Evolutionary conservation across 35 echinoderm and acorn worm species (phyloP).

Genomic region (Lytechinus pictus): DNA sequence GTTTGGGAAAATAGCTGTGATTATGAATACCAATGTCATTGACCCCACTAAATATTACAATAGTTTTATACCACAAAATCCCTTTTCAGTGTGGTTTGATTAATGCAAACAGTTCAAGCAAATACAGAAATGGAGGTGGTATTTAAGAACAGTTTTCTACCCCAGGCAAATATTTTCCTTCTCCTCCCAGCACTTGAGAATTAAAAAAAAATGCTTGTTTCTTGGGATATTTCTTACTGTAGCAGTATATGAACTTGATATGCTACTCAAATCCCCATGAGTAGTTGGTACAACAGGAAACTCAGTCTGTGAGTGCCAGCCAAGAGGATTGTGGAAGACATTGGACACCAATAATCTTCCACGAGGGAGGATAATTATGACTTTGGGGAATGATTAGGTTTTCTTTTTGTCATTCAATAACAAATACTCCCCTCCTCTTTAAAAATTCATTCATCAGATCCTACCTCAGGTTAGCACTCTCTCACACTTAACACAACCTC

Average conservation of each 20-base stretch:
- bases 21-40: neutral
- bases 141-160: neutral
- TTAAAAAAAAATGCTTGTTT: neutral
- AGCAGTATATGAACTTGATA: neutral
- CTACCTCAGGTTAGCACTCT: neutral
- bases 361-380: neutral
- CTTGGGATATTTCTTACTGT: neutral
- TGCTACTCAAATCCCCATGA: neutral
- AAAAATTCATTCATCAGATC: neutral
- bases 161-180: neutral
- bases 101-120: conserved; percentile 1
- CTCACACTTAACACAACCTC: neutral
- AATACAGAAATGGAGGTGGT: neutral
- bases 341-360: neutral
- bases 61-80: neutral
- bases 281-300: neutral
- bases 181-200: neutral
- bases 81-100: neutral
- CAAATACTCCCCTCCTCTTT: neutral
- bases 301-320: neutral
- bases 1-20: neutral
- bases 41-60: neutral
- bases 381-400: neutral
- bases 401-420: neutral
- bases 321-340: neutral